Evolutionary conservation across 2,888 invertebrate genomes (phyloP).

Genomic region (Mimas tiliae): DNA sequence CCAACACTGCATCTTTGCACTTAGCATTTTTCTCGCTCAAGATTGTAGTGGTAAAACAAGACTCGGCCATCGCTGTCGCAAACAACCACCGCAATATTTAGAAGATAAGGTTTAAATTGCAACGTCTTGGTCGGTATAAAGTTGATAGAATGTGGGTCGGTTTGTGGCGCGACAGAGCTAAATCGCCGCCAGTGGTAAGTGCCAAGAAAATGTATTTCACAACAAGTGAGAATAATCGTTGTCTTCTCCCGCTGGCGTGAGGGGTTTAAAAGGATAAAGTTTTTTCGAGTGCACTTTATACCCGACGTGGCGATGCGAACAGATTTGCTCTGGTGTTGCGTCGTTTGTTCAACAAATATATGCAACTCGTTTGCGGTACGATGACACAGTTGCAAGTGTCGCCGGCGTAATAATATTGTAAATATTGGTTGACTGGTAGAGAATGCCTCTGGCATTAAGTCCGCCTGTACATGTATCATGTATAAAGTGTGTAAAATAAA

Average conservation of each 20-base stretch:
- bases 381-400: constrained; percentile 2
- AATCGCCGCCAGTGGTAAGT: constrained; percentile 77
- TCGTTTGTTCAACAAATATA: constrained; percentile 21
- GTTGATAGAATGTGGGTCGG: constrained; percentile 49
- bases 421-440: too few relatives aligned
- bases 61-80: constrained; percentile 12
- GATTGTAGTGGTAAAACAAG: constrained; percentile 47
- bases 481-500: too few relatives aligned
- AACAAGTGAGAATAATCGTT: constrained; percentile 80
- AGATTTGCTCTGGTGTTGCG: constrained; percentile 15
- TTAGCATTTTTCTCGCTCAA: constrained; percentile 66
- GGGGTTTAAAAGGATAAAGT: constrained; percentile 63
- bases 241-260: constrained; percentile 58
- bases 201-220: constrained; percentile 79
- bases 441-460: too few relatives aligned
- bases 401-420: constrained; percentile 10
- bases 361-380: constrained; percentile 18
- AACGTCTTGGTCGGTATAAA: constrained; percentile 27
- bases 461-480: too few relatives aligned
- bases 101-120: constrained; percentile 19
- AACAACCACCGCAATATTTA: not conserved
- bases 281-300: constrained; percentile 37
- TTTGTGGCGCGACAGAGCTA: constrained; percentile 67
- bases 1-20: constrained; percentile 63
- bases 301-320: not conserved